Conservation (phyloP, 2,888 invertebrate species). For the Dorcus hopei region DNA sequence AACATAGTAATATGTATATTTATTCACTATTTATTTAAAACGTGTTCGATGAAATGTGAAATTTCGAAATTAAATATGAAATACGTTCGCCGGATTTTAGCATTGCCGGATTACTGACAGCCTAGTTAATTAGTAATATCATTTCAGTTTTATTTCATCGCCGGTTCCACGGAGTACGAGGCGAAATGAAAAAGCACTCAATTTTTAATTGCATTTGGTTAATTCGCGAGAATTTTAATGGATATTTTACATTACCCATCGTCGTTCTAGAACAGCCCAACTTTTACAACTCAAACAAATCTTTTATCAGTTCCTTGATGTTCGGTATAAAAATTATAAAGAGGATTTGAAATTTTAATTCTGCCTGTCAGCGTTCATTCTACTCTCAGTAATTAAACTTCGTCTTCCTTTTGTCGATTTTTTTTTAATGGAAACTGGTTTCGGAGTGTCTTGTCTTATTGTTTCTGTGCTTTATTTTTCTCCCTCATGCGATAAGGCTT, state of each 20-base stretch:
- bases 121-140: constrained; percentile 42
- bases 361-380: constrained; percentile 37
- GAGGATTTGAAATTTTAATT: constrained; percentile 44
- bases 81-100: constrained; percentile 16
- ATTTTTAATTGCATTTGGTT: constrained; percentile 54
- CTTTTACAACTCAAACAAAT: constrained; percentile 49
- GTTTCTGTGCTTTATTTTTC: no score
- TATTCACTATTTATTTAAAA: constrained; percentile 29
- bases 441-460: no score
- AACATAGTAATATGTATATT: constrained; percentile 25
- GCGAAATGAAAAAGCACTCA: constrained; percentile 53
- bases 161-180: constrained; percentile 35
- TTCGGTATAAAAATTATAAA: constrained; percentile 43
- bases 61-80: constrained; percentile 28
- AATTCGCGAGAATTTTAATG: constrained; percentile 52
- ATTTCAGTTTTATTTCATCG: constrained; percentile 40
- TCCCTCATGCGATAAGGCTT: no score
- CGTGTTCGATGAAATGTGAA: constrained; percentile 28
- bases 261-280: constrained; percentile 40
- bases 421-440: neutral
- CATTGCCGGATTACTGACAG: constrained; percentile 37
- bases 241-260: constrained; percentile 49
- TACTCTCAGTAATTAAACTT: constrained; percentile 15
- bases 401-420: neutral
- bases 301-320: constrained; percentile 44